Percentiles rank a stretch among this genome's conserved stretches.
Conservation (phyloP, 2,797 vertebrate species). For the Coregonus ussuriensis region DNA sequence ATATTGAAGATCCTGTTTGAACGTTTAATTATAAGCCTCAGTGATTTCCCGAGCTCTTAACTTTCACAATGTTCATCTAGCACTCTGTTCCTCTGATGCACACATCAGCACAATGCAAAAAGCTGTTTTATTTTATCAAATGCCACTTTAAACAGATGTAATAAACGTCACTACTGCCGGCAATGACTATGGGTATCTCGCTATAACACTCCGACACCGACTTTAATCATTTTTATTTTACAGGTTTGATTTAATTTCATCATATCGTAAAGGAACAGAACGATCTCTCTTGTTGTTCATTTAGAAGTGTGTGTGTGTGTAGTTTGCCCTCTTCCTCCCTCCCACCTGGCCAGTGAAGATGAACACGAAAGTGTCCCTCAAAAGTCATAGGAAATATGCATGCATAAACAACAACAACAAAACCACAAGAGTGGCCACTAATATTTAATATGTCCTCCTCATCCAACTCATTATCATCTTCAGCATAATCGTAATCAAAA, state of each 20-base stretch:
- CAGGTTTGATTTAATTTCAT: constrained; percentile 56
- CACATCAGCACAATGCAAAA: constrained; percentile 30
- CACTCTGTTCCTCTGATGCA: constrained; percentile 8
- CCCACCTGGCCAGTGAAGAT: constrained; percentile 43
- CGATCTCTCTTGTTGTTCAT: constrained; percentile 31
- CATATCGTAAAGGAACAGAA: constrained; percentile 56
- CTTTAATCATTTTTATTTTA: constrained; percentile 65
- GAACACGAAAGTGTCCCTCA: constrained; percentile 43
- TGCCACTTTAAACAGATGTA: constrained; percentile 49
- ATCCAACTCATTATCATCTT: not conserved
- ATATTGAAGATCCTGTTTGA: constrained; percentile 61
- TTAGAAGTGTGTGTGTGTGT: not conserved
- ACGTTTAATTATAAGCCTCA: constrained; percentile 66
- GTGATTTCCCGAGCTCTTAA: constrained; percentile 58
- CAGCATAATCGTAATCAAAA: not conserved
- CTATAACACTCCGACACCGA: constrained; percentile 37
- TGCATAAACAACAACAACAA: constrained; percentile 31
- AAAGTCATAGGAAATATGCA: constrained; percentile 20
- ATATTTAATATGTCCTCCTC: not conserved
- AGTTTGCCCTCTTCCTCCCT: not conserved
- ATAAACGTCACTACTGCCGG: constrained; percentile 54
- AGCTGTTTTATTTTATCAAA: constrained; percentile 45
- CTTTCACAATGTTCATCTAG: constrained; percentile 22
- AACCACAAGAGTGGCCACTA: not conserved
- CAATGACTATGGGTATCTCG: constrained; percentile 26